Percentiles rank a stretch among this genome's conserved stretches.
phyloP scores from a whole-genome alignment of 35 echinoderm and acorn worm genomes.

The Anneissia japonica region DNA sequence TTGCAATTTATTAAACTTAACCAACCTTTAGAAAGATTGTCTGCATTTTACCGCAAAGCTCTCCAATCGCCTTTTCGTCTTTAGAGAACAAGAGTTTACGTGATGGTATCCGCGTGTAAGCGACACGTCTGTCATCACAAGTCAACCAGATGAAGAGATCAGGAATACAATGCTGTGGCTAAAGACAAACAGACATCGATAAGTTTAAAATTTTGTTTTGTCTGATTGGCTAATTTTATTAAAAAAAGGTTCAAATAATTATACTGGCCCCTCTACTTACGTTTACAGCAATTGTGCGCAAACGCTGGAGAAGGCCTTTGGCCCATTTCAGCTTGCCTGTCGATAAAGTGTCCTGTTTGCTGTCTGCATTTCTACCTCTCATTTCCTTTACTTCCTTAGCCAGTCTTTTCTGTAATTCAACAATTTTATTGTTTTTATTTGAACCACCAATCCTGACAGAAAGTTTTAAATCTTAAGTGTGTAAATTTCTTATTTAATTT shows the following conservation, averaged over 20 bases:
- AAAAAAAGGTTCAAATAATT: too few relatives aligned
- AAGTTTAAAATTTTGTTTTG: too few relatives aligned
- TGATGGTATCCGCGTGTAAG: conserved; percentile 1
- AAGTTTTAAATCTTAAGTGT: too few relatives aligned
- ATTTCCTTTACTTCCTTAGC: not conserved
- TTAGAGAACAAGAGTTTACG: not conserved
- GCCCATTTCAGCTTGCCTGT: conserved; percentile 43
- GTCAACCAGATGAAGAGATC: conserved; percentile 17
- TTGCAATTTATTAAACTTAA: too few relatives aligned
- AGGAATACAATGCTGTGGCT: not conserved
- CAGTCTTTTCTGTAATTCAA: not conserved
- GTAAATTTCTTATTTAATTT: too few relatives aligned
- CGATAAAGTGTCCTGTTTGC: not conserved
- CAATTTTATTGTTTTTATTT: too few relatives aligned
- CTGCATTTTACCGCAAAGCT: not conserved
- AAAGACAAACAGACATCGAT: too few relatives aligned
- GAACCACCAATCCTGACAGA: too few relatives aligned
- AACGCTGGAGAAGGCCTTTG: conserved; percentile 47
- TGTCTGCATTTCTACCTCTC: not conserved
- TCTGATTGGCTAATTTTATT: too few relatives aligned
- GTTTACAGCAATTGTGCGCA: conserved; percentile 49
- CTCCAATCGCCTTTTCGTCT: not conserved
- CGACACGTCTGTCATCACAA: not conserved
- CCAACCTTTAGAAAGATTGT: not conserved
- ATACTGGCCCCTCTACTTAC: too few relatives aligned